Evolutionary conservation across 2,888 invertebrate genomes (phyloP).

Genomic region (Elaeidobius kamerunicus): DNA sequence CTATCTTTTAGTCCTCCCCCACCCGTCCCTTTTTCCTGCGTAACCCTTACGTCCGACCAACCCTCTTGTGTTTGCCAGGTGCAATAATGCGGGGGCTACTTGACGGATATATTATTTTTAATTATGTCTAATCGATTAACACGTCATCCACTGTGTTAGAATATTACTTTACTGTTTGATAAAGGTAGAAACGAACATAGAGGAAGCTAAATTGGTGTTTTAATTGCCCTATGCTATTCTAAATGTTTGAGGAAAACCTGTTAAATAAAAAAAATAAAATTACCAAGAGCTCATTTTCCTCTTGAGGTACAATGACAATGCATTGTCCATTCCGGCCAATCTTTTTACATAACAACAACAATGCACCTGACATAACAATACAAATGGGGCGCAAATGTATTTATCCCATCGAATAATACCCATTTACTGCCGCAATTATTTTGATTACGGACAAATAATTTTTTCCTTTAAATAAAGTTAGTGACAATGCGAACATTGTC

Average conservation of each 20-base stretch:
- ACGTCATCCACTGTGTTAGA: no score
- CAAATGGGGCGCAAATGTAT: conserved; percentile 28
- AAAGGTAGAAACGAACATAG: no score
- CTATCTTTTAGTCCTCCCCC: conserved; percentile 34
- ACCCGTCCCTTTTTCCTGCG: conserved; percentile 26
- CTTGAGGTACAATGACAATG: not conserved
- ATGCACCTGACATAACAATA: conserved; percentile 25
- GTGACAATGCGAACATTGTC: conserved; percentile 45
- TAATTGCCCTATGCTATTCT: no score
- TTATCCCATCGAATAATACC: conserved; percentile 27
- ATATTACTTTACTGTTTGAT: no score
- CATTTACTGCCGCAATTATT: conserved; percentile 33
- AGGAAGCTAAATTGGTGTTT: no score
- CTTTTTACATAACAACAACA: conserved; percentile 26
- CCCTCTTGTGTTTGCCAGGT: conserved; percentile 35
- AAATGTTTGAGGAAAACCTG: no score
- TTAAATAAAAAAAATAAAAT: no score
- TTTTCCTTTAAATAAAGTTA: conserved; percentile 41
- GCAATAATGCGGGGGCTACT: conserved; percentile 35
- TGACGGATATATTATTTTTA: conserved; percentile 35
- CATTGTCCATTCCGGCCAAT: conserved; percentile 16
- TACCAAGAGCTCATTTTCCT: no score
- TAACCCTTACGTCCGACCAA: conserved; percentile 25
- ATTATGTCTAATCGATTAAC: conserved; percentile 22
- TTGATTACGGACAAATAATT: conserved; percentile 39